Percentiles rank a stretch among this genome's conserved stretches.
Evolutionary conservation across 1,140 invertebrate genomes (phyloP).

Genomic region (Drosophila nasuta): DNA sequence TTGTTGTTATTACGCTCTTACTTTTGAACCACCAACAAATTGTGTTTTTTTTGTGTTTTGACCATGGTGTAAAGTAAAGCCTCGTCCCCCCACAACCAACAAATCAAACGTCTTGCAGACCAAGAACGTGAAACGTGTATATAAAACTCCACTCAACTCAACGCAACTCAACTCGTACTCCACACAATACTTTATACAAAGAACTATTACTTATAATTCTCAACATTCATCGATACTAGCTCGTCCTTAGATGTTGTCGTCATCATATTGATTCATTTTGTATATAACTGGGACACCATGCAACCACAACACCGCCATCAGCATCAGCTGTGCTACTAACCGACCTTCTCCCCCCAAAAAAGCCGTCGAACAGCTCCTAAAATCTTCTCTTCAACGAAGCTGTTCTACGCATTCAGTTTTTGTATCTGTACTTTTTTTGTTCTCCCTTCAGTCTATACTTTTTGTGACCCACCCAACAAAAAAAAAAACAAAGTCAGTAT

Average conservation of each 20-base stretch:
- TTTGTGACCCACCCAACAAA: constrained; percentile 34
- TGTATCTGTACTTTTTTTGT: constrained; percentile 29
- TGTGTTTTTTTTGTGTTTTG: constrained; percentile 48
- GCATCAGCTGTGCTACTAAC: constrained; percentile 62
- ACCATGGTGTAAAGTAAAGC: constrained; percentile 46
- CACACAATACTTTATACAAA: not conserved
- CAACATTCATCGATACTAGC: constrained; percentile 35
- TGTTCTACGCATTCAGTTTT: constrained; percentile 28
- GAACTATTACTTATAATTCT: constrained; percentile 11
- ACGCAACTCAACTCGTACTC: not conserved
- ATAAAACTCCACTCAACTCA: constrained; percentile 38
- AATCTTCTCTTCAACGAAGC: constrained; percentile 28
- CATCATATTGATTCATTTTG: constrained; percentile 52
- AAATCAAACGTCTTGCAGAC: constrained; percentile 63
- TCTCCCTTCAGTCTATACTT: constrained; percentile 50
- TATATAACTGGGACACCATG: constrained; percentile 64
- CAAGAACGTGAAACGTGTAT: constrained; percentile 75
- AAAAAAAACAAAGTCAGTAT: not conserved
- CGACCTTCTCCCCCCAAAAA: constrained; percentile 42
- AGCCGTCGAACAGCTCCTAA: constrained; percentile 13
- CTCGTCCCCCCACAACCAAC: constrained; percentile 14
- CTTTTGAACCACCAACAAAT: constrained; percentile 16
- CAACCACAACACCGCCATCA: constrained; percentile 17
- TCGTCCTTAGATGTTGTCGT: constrained; percentile 65
- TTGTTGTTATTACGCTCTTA: constrained; percentile 66